Evolutionary conservation across 1,140 invertebrate genomes (phyloP).

Genomic region (Brachystomella parvula): DNA sequence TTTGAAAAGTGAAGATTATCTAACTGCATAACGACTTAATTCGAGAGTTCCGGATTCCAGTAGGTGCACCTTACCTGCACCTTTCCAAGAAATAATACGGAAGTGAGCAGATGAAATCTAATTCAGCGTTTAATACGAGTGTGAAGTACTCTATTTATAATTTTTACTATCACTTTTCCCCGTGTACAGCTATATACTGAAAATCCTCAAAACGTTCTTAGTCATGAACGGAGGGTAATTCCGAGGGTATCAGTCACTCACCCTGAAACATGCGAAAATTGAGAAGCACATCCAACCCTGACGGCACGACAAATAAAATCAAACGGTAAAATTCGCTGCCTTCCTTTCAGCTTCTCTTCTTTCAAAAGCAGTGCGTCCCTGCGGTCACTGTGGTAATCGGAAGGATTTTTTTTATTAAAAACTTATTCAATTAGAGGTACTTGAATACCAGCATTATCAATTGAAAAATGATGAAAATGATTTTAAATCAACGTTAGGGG

Average conservation of each 20-base stretch:
- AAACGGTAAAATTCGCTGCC: no score
- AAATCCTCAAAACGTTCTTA: neutral
- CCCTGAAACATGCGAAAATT: neutral
- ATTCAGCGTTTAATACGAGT: neutral
- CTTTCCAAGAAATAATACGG: neutral
- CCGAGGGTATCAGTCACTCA: neutral
- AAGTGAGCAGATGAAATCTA: neutral
- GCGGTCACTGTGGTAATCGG: no score
- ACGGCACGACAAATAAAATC: neutral
- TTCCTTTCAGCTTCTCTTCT: no score
- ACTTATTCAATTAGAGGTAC: no score
- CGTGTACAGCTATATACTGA: neutral
- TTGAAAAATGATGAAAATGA: no score
- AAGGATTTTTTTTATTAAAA: no score
- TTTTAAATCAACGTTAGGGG: no score
- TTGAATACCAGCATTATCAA: no score
- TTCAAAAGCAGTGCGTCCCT: no score
- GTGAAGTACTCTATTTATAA: conserved; percentile 2
- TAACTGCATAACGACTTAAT: conserved; percentile 8
- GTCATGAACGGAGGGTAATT: neutral
- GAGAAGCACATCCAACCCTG: neutral
- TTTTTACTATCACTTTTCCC: neutral
- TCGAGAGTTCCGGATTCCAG: neutral
- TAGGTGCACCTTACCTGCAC: neutral
- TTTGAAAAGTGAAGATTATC: no score